Evolutionary conservation across 2,113 vertebrate genomes (phyloP), one percentile per base, ranked within the genome.

Genomic region (Dromiciops gliroides): DNA sequence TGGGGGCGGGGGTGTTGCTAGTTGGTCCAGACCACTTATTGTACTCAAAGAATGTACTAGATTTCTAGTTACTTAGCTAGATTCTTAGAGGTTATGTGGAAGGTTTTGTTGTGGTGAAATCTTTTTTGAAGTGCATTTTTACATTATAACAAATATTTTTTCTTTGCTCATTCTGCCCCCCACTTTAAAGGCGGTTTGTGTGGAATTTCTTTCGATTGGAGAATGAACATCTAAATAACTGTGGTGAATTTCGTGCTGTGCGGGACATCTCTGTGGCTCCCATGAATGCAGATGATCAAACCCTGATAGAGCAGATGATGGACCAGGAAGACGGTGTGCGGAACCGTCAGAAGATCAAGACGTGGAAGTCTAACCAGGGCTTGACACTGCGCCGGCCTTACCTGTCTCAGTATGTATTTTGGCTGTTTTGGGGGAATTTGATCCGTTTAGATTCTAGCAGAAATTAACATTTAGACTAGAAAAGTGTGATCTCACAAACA

Each of bases 191-290:
- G 97, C 99, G 99, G 3, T 99, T 99, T 91, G 99, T 99, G 96
- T 99, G 99, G 99, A 99, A 99, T 97, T 99, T 99, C 98, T 99
- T 99, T 98, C 99, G 99, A 5, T 98, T 99, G 98, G 99, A 99
- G 98, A 99, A 99, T 0, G 99, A 99, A 98, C 99, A 99, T 98
- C 98, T 99, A 98, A 99, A 99, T 97, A 99, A 99, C 98, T 99
- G 99, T 51, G 99, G 99, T 94, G 99, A 99, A 98, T 99, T 99
- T 97, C 99, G 99, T 0, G 99, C 99, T 0, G 99, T 99, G 90
- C 98, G 99, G 89, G 99, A 99, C 96, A 99, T 99, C 98, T 99
- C 99, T 0, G 99, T 99, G 98, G 99, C 99, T 3, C 99, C 99
- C 0, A 99, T 99, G 95, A 99, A 99, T 2, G 99, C 99, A 0